Percentiles rank a stretch among this genome's conserved stretches.
These are phyloP conservation scores for Channallabes apus DNA, from an alignment of 2,797 vertebrate genomes.

Conservation along the genomic window DNA sequence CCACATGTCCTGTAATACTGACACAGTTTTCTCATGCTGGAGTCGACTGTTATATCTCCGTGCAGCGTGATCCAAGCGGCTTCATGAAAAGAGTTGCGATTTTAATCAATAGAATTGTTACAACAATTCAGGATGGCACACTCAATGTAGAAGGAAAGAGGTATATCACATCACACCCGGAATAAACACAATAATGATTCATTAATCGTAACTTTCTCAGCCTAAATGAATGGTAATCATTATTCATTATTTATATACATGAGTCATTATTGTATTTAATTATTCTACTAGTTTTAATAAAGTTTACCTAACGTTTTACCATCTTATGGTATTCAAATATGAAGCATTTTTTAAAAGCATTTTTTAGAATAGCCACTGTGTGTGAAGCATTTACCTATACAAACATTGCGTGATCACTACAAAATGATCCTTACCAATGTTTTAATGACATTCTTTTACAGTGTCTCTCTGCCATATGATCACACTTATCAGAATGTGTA, in stretches of 20 bases:
- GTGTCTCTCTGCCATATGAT: slow-evolving; percentile 75
- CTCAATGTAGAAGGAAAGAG: slow-evolving; percentile 69
- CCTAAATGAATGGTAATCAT: not conserved
- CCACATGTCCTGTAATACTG: slow-evolving; percentile 69
- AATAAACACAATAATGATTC: not conserved
- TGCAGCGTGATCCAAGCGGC: slow-evolving; percentile 56
- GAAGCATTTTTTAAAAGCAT: not conserved
- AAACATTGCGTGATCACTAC: slow-evolving; percentile 2
- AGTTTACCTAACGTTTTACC: not conserved
- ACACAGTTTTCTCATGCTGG: slow-evolving; percentile 71
- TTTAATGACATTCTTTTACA: slow-evolving; percentile 52
- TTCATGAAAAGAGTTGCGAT: slow-evolving; percentile 68
- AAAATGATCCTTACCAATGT: not conserved
- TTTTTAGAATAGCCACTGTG: not conserved
- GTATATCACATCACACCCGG: slow-evolving; percentile 52
- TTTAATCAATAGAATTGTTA: slow-evolving; percentile 69
- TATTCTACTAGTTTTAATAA: not conserved
- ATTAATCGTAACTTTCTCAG: not conserved
- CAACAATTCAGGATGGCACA: slow-evolving; percentile 62
- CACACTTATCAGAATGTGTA: slow-evolving; percentile 80
- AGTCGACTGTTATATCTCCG: slow-evolving; percentile 71
- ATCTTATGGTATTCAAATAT: too few species aligned
- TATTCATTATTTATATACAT: too few species aligned
- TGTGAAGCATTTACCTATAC: not conserved
- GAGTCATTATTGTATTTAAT: not conserved